Evolutionary conservation across 2,113 vertebrate genomes (phyloP), one percentile per base, ranked within the genome.

Genomic region (Colaptes auratus): DNA sequence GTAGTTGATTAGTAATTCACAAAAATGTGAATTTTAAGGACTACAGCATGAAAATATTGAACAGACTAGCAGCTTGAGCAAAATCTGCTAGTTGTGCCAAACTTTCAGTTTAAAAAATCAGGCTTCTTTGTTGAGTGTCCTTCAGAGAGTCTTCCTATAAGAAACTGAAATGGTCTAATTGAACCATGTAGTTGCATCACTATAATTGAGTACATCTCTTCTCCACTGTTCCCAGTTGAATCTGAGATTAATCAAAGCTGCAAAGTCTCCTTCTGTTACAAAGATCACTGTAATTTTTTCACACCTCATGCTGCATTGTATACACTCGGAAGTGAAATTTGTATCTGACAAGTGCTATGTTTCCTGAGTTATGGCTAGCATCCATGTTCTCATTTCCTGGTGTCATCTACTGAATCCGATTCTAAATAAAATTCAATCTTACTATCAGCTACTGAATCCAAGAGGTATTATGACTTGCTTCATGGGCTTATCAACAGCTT

Each of bases 361-460:
- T 94, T 88, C 52, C 60, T 92, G 74, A 86, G 30, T 90, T 88
- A 44, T 88, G 61, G 74, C 82, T 96, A 93, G 80, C 86, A 75
- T 77, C 56, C 31, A 33, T 88, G 5, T 83, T 76, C 63, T 85
- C 71, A 73, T 24, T 93, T 91, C 75, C 90, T 83, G 36, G 58
- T 91, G 72, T 93, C 76, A 95, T 27, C 24, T 92, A 76, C 52
- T 70, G 48, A 86, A 90, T 92, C 69, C 70, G 36, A 24, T 86
- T 90, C 79, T 52, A 81, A 88, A 86, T 78, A 86, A 94, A 91
- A 94, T 83, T 31, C 53, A 36, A 6, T 52, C 46, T 83, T 91
- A 60, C 74, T 31, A 60, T 77, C 56, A 4, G 9, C 69, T 88
- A n/a, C 58, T 64, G 80, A 77, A 71, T 96, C 69, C 56, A 88